A percentile compares a stretch with the other conserved stretches of the same genome.
Evolutionary conservation across 1,140 invertebrate species (phyloP).

Genomic region (Euglossa dilemma): DNA sequence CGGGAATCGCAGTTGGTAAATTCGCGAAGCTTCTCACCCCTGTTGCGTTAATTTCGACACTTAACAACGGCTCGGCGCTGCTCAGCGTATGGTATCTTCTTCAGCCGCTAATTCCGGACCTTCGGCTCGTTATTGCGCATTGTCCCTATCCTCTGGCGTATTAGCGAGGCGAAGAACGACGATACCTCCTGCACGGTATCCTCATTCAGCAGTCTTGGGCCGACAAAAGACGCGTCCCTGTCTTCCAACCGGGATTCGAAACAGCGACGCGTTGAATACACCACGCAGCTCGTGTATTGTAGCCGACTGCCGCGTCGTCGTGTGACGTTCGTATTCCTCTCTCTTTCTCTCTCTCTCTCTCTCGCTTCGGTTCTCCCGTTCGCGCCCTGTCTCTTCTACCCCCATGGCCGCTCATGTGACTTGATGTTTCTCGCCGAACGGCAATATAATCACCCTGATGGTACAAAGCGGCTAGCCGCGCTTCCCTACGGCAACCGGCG

Average conservation of each 20-base stretch:
- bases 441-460: conserved; percentile 81
- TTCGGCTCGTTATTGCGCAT: conserved; percentile 45
- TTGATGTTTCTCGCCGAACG: conserved; percentile 76
- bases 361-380: too few relatives aligned
- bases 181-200: conserved; percentile 33
- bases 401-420: conserved; percentile 64
- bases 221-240: conserved; percentile 63
- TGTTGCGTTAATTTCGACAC: not conserved
- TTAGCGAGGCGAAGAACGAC: conserved; percentile 45
- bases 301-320: conserved; percentile 13
- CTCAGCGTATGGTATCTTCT: conserved; percentile 6
- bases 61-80: not conserved
- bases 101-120: conserved; percentile 26
- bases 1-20: not conserved
- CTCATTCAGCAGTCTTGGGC: conserved; percentile 37
- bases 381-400: not conserved
- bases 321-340: conserved; percentile 69
- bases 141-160: conserved; percentile 12
- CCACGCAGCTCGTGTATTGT: conserved; percentile 33
- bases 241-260: conserved; percentile 44
- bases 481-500: conserved; percentile 59
- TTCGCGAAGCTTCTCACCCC: not conserved
- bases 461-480: conserved; percentile 76
- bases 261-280: conserved; percentile 55
- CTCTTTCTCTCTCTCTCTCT: not conserved